These are phyloP conservation scores for Pempheris klunzingeri DNA, from an alignment of 2,797 vertebrate genomes.

Conservation along the genomic window DNA sequence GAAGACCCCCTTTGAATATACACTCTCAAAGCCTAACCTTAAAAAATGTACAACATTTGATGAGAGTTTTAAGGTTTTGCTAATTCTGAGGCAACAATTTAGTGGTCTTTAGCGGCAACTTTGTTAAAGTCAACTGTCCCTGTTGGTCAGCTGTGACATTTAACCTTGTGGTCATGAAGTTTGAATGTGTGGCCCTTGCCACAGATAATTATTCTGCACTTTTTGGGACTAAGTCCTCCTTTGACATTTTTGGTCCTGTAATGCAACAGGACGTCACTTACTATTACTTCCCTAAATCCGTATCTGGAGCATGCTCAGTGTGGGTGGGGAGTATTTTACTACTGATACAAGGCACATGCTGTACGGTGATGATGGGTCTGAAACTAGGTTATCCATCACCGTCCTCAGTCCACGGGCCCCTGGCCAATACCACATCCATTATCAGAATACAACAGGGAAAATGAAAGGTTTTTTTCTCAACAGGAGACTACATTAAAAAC, in stretches of 20 bases:
- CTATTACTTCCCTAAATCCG: conserved; percentile 24
- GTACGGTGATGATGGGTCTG: conserved; percentile 79
- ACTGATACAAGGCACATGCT: conserved; percentile 79
- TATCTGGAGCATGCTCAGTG: conserved; percentile 46
- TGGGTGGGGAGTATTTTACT: conserved; percentile 47
- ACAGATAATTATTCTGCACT: neutral
- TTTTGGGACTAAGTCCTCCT: neutral
- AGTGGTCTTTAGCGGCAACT: neutral
- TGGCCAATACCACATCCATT: conserved; percentile 82
- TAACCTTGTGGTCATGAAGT: neutral
- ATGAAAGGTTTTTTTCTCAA: conserved; percentile 72
- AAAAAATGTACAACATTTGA: neutral
- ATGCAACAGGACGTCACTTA: conserved; percentile 29
- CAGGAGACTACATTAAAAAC: conserved; percentile 73
- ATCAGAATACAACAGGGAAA: conserved; percentile 75
- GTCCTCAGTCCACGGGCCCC: conserved; percentile 66
- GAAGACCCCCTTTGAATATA: neutral
- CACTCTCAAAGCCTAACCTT: neutral
- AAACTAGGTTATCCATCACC: conserved; percentile 85
- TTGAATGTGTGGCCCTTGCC: neutral
- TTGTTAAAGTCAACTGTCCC: neutral
- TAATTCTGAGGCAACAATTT: neutral
- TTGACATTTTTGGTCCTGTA: neutral
- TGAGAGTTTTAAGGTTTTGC: neutral
- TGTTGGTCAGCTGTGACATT: conserved; percentile 15